phyloP scores from a whole-genome alignment of 2,797 vertebrate species.

The Falco berigora region DNA sequence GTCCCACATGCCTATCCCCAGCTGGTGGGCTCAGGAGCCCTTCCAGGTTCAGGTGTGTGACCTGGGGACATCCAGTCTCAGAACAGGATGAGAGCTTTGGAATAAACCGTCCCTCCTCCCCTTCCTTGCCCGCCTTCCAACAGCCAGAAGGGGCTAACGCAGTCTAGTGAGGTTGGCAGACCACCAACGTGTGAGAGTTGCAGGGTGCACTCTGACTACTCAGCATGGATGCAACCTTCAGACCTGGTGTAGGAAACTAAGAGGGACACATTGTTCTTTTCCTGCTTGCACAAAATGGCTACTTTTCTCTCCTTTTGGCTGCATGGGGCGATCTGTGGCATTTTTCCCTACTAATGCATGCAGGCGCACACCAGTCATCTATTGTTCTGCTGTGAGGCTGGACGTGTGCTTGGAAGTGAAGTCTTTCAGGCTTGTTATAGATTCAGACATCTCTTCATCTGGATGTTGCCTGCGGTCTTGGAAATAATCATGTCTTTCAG shows the following conservation, averaged over 20 bases:
- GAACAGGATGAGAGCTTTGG: neutral
- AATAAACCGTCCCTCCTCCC: neutral
- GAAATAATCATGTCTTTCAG: constrained; percentile 49
- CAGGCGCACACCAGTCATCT: neutral
- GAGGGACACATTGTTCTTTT: neutral
- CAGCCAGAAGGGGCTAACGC: neutral
- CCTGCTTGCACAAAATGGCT: neutral
- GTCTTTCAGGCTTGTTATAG: constrained; percentile 6
- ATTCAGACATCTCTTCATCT: constrained; percentile 47
- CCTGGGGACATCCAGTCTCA: neutral
- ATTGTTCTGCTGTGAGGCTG: neutral
- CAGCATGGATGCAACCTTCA: neutral
- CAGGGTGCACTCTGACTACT: neutral
- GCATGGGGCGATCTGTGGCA: neutral
- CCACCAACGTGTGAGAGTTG: neutral
- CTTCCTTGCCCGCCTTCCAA: neutral
- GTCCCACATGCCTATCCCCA: neutral
- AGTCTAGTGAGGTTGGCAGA: neutral
- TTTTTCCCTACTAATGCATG: neutral
- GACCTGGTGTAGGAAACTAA: neutral
- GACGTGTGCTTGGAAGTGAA: neutral
- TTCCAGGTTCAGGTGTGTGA: neutral
- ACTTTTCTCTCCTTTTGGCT: neutral
- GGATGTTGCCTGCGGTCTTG: constrained; percentile 9
- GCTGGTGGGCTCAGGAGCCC: rapidly evolving